A percentile compares a stretch with the other conserved stretches of the same genome.
These are phyloP conservation scores for Pterophyllum scalare DNA, from an alignment of 2,113 vertebrate genomes.

Conservation along the genomic window DNA sequence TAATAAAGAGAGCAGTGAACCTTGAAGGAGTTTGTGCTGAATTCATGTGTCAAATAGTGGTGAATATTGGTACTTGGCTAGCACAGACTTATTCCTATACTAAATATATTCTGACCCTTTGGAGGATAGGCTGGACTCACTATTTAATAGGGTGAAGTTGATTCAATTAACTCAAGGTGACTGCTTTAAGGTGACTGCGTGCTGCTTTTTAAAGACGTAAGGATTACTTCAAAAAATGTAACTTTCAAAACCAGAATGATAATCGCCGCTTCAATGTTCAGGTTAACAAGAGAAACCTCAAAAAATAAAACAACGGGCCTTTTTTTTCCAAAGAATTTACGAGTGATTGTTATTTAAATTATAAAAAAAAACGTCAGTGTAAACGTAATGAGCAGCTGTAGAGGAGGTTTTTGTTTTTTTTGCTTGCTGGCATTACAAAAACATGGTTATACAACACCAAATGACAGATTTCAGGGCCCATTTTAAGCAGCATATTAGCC, in stretches of 20 bases:
- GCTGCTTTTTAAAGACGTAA: not conserved
- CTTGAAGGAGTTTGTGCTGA: not conserved
- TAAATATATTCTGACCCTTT: slow-evolving; percentile 42
- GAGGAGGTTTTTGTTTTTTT: not conserved
- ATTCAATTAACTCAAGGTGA: slow-evolving; percentile 60
- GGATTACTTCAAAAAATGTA: not conserved
- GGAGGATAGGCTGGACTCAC: slow-evolving; percentile 25
- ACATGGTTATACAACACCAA: slow-evolving; percentile 31
- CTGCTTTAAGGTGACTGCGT: slow-evolving; percentile 30
- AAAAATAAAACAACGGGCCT: not conserved
- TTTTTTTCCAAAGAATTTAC: not conserved
- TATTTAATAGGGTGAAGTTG: slow-evolving; percentile 44
- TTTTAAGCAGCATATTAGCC: slow-evolving; percentile 26
- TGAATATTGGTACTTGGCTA: not conserved
- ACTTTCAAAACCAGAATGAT: not conserved
- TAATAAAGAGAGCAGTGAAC: not conserved
- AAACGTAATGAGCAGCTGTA: not conserved
- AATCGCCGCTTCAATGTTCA: fast-evolving
- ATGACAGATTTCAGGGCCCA: slow-evolving; percentile 10
- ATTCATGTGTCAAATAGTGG: slow-evolving; percentile 6
- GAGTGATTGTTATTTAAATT: not conserved
- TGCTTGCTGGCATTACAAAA: slow-evolving; percentile 7
- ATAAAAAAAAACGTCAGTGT: not conserved
- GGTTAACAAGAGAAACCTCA: not conserved
- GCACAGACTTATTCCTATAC: slow-evolving; percentile 27